phyloP scores from a whole-genome alignment of 2,888 invertebrate species.

The Tanytarsus gracilentus region DNA sequence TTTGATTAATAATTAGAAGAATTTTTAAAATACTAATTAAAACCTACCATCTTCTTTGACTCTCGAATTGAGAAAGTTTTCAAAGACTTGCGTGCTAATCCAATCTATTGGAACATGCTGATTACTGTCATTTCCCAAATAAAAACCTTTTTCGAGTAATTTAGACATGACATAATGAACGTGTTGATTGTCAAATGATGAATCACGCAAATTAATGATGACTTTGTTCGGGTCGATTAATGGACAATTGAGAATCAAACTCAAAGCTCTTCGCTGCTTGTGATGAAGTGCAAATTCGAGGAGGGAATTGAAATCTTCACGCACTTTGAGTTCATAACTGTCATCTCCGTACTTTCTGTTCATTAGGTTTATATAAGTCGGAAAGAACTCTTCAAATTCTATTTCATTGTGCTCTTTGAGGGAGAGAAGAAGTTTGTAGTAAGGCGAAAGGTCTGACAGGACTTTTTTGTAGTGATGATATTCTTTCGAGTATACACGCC shows the following conservation, averaged over 20 bases:
- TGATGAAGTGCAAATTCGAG: conserved; percentile 16
- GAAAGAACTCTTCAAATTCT: conserved; percentile 22
- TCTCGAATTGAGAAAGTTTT: conserved; percentile 21
- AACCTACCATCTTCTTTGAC: conserved; percentile 18
- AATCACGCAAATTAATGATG: neutral
- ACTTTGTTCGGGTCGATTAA: conserved; percentile 18
- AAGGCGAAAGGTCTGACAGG: conserved; percentile 14
- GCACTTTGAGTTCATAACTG: neutral
- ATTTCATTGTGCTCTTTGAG: conserved; percentile 18
- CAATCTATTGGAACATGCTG: conserved; percentile 15
- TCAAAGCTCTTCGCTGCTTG: conserved; percentile 4
- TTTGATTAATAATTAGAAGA: neutral
- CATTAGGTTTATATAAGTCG: conserved; percentile 8
- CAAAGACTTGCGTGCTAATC: conserved; percentile 27
- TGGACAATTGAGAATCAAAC: conserved; percentile 2
- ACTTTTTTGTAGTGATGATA: conserved; percentile 14
- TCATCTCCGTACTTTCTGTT: neutral
- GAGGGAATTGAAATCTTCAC: conserved; percentile 17
- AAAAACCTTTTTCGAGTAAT: conserved; percentile 24
- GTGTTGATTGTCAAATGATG: neutral
- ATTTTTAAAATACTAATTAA: neutral
- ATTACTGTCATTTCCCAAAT: neutral
- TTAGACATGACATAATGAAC: conserved; percentile 19
- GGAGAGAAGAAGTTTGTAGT: conserved; percentile 11
- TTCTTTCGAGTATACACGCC: conserved; percentile 25